phyloP scores from a whole-genome alignment of 2,113 vertebrate species.

The Rhinoptilus africanus region DNA sequence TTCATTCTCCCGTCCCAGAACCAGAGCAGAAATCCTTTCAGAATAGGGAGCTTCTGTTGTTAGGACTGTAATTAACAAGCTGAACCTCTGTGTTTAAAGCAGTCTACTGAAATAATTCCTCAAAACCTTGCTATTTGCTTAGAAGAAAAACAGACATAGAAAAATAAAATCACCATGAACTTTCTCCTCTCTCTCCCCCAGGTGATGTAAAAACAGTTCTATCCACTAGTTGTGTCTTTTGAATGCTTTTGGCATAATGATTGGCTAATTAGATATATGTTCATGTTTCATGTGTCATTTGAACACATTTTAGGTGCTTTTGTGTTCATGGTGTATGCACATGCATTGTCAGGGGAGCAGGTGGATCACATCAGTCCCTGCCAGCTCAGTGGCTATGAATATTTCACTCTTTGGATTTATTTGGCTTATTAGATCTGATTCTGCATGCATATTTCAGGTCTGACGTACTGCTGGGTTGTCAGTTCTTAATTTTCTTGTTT shows the following conservation, averaged over 20 bases:
- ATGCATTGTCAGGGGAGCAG: not conserved
- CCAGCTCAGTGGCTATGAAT: not conserved
- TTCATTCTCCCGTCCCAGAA: not conserved
- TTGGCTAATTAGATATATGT: not conserved
- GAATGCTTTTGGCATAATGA: not conserved
- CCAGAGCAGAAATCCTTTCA: not conserved
- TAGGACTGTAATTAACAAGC: not conserved
- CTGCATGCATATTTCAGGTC: not conserved
- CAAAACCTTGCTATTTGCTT: not conserved
- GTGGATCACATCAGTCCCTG: not conserved
- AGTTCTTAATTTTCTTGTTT: not conserved
- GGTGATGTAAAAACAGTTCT: not conserved
- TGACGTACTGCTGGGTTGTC: not conserved
- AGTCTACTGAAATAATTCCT: not conserved
- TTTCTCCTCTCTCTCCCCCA: not conserved
- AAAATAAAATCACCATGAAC: not conserved
- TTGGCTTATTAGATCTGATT: not conserved
- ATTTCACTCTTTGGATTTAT: not conserved
- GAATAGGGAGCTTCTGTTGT: not conserved
- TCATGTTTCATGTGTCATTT: not conserved
- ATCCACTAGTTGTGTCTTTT: not conserved
- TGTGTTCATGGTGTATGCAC: not conserved
- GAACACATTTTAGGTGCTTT: not conserved
- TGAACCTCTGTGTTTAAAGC: not conserved
- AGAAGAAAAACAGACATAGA: not conserved